A percentile compares a stretch with the other conserved stretches of the same genome.
Evolutionary conservation across 2,113 vertebrate species (phyloP).

Genomic region (Murina feae): DNA sequence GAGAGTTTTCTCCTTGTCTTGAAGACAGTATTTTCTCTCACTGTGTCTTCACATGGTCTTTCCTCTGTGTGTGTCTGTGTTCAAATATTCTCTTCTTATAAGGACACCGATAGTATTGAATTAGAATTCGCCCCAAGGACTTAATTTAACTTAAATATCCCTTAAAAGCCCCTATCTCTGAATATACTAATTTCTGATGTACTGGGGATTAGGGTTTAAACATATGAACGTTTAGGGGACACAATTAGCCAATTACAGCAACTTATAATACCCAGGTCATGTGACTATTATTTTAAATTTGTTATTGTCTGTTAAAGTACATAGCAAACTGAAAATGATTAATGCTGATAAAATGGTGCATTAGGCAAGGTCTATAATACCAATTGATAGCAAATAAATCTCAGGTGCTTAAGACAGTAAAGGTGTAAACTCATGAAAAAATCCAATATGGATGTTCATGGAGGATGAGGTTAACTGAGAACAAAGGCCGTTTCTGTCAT

Average conservation of each 20-base stretch:
- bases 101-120: background rate
- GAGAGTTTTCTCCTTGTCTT: background rate
- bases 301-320: background rate
- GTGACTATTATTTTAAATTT: background rate
- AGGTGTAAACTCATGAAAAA: background rate
- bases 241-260: too few species aligned
- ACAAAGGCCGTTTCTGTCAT: background rate
- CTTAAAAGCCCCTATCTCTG: background rate
- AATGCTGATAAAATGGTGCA: background rate
- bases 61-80: accelerated
- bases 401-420: background rate
- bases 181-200: background rate
- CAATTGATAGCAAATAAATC: background rate
- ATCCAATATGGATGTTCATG: background rate
- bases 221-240: background rate
- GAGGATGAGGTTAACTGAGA: background rate
- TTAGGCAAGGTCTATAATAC: background rate
- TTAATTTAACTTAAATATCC: background rate
- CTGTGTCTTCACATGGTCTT: background rate
- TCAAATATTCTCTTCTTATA: background rate
- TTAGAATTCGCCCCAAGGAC: background rate
- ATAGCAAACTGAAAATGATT: background rate
- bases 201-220: background rate
- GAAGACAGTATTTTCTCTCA: background rate
- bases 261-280: background rate